Conservation (phyloP, 2,113 vertebrate genomes). For the Nestor notabilis region DNA sequence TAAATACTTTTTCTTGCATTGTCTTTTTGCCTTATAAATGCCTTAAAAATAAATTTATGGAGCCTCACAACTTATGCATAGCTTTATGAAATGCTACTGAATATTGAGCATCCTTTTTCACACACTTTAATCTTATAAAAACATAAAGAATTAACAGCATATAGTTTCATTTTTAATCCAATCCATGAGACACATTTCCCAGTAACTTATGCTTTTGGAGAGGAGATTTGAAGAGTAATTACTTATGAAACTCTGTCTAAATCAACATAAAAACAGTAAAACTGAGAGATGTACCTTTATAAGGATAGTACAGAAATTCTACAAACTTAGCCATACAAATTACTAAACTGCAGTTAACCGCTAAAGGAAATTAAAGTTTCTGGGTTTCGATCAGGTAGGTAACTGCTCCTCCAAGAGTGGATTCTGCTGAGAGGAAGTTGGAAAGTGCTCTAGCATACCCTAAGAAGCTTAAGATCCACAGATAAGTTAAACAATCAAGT, state of each 20-base stretch:
- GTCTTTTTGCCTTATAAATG: neutral
- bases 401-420: neutral
- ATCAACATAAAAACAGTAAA: neutral
- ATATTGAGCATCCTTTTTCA: neutral
- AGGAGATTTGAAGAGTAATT: neutral
- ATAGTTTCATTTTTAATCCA: neutral
- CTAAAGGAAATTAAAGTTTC: neutral
- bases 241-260: neutral
- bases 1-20: neutral
- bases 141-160: neutral
- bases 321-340: fast-evolving
- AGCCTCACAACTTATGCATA: neutral
- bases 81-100: neutral
- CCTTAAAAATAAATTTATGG: neutral
- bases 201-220: neutral
- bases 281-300: neutral
- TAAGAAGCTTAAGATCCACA: neutral
- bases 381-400: neutral
- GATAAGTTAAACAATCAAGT: neutral
- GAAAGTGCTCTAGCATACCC: neutral
- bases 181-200: neutral
- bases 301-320: neutral
- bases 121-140: neutral
- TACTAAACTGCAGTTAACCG: neutral
- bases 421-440: neutral